Conservation (phyloP, 1,140 invertebrate genomes). For the Teleogryllus occipitalis region DNA sequence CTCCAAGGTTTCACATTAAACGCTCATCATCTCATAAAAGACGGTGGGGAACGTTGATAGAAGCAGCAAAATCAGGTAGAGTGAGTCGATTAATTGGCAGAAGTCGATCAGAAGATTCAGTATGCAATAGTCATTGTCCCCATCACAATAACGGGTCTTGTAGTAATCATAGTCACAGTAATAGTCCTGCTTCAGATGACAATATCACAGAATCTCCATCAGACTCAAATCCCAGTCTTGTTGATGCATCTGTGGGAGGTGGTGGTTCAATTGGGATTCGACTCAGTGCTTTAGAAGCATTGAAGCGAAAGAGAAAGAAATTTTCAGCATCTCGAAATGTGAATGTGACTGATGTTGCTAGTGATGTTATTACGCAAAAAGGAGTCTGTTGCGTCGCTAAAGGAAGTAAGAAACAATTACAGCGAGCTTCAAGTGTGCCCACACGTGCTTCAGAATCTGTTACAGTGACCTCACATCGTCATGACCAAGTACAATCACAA, state of each 20-base stretch:
- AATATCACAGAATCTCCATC: conserved; percentile 33
- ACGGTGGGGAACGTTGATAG: conserved; percentile 70
- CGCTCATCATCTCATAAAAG: conserved; percentile 56
- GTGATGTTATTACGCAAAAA: conserved; percentile 29
- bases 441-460: conserved; percentile 32
- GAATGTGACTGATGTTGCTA: conserved; percentile 27
- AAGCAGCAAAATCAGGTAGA: conserved; percentile 70
- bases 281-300: conserved; percentile 49
- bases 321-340: conserved; percentile 66
- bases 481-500: conserved; percentile 14
- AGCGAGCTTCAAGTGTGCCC: conserved; percentile 53
- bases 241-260: conserved; percentile 22
- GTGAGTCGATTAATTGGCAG: conserved; percentile 67
- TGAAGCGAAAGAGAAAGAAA: conserved; percentile 68
- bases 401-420: conserved; percentile 37
- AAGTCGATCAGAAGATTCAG: conserved; percentile 69
- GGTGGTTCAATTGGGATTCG: conserved; percentile 23
- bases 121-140: conserved; percentile 57
- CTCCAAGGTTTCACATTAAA: conserved; percentile 17
- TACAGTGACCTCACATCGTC: not conserved
- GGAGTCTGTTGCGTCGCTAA: conserved; percentile 27
- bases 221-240: conserved; percentile 42
- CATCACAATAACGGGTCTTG: conserved; percentile 31
- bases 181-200: conserved; percentile 36
- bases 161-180: conserved; percentile 32